Conservation (phyloP, 2,797 vertebrate genomes). For the Tiaroga cobitis region DNA sequence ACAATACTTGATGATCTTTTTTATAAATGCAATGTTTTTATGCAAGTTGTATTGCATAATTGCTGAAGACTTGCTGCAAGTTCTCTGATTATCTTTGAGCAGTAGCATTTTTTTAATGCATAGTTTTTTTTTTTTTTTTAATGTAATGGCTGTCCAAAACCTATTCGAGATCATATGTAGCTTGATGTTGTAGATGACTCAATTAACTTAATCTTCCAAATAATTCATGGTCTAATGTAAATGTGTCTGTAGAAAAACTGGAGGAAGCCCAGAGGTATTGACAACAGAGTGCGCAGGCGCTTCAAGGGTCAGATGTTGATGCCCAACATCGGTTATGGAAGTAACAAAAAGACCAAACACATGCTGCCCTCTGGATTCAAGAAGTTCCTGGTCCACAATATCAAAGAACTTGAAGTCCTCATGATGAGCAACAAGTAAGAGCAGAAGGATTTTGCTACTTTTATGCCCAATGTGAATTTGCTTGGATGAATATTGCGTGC, state of each 20-base stretch:
- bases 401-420: constrained; percentile 96
- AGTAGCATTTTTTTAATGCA: background rate
- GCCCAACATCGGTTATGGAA: constrained; percentile 98
- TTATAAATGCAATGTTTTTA: background rate
- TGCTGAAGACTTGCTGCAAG: background rate
- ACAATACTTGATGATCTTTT: background rate
- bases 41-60: background rate
- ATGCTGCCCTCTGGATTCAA: constrained; percentile 95
- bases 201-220: background rate
- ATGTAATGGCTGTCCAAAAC: background rate
- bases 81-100: background rate
- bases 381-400: constrained; percentile 95
- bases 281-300: constrained; percentile 94
- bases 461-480: background rate
- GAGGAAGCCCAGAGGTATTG: constrained; percentile 97
- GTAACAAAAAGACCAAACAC: constrained; percentile 97
- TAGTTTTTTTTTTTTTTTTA: background rate
- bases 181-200: too few relatives aligned
- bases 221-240: background rate
- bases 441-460: background rate
- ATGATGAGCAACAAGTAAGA: constrained; percentile 99
- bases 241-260: constrained; percentile 88
- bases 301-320: constrained; percentile 99
- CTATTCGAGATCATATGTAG: background rate
- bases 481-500: background rate